phyloP scores from a whole-genome alignment of 2,113 vertebrate species.

The Rhynchomys soricoides region DNA sequence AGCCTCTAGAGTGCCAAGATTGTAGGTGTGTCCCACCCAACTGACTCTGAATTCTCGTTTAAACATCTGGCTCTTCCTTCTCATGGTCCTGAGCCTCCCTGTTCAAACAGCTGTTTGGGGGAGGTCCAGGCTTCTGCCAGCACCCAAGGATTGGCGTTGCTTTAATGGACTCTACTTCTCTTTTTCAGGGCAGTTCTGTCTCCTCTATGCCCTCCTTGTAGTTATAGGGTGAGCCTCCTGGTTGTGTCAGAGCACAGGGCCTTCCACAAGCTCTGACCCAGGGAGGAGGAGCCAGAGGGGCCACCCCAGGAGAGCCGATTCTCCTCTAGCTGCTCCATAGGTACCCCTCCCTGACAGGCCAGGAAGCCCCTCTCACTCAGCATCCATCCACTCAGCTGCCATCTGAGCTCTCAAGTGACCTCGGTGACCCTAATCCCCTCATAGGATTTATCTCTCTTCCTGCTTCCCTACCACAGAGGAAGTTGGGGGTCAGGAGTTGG shows the following conservation, averaged over 20 bases:
- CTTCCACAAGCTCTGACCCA: background rate
- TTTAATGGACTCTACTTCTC: background rate
- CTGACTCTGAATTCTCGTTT: background rate
- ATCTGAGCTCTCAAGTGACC: slow-evolving; percentile 15
- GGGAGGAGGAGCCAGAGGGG: background rate
- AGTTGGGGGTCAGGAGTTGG: slow-evolving; percentile 22
- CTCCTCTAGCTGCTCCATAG: background rate
- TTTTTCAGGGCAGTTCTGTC: background rate
- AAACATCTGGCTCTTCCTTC: background rate
- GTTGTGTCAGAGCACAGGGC: background rate
- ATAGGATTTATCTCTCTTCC: slow-evolving; percentile 48
- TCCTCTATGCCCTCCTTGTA: background rate
- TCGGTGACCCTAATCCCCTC: slow-evolving; percentile 26
- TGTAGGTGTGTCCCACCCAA: background rate
- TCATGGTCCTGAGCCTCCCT: background rate
- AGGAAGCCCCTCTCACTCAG: background rate
- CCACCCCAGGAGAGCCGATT: background rate
- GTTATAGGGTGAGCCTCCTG: background rate
- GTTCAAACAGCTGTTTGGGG: no score
- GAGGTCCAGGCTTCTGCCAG: background rate
- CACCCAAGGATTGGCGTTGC: background rate
- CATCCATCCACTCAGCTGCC: slow-evolving; percentile 13
- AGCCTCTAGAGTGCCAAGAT: background rate
- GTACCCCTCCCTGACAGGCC: background rate
- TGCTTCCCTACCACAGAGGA: slow-evolving; percentile 17